Evolutionary conservation across 2,113 vertebrate species (phyloP).

Genomic region (Thomomys bottae): DNA sequence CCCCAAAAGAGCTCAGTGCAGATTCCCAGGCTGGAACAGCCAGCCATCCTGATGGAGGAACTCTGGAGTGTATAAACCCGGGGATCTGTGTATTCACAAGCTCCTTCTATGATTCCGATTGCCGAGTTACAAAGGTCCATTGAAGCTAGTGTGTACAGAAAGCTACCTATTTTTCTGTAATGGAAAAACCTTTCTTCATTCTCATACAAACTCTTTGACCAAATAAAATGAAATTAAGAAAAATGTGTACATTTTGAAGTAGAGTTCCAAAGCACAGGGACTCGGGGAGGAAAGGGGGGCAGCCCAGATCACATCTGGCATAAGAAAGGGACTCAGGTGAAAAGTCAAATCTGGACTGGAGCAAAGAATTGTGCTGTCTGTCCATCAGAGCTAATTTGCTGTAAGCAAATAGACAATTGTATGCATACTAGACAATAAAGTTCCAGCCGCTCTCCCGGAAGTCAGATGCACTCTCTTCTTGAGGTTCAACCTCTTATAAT

Average conservation of each 20-base stretch:
- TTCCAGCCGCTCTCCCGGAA: constrained; percentile 38
- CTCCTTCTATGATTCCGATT: not conserved
- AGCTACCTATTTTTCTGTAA: not conserved
- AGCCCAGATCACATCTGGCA: not conserved
- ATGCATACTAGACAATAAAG: not conserved
- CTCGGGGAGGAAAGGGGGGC: not conserved
- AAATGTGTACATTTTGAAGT: not conserved
- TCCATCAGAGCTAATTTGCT: not conserved
- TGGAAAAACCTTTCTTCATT: not conserved
- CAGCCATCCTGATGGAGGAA: not conserved
- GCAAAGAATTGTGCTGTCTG: not conserved
- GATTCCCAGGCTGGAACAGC: not conserved
- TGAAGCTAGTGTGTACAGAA: not conserved
- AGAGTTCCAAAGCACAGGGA: constrained; percentile 17
- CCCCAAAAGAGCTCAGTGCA: not conserved
- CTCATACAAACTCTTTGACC: not conserved
- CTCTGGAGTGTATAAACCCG: not conserved
- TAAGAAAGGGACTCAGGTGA: not conserved
- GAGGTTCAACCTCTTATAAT: constrained; percentile 27
- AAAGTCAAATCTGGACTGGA: not conserved
- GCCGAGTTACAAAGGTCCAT: not conserved
- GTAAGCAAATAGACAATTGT: too few species aligned
- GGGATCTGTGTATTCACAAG: not conserved
- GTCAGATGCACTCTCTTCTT: constrained; percentile 22
- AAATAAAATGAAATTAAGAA: constrained; percentile 42